Evolutionary conservation across 2,888 invertebrate genomes (phyloP).

Genomic region (Pterostichus niger): DNA sequence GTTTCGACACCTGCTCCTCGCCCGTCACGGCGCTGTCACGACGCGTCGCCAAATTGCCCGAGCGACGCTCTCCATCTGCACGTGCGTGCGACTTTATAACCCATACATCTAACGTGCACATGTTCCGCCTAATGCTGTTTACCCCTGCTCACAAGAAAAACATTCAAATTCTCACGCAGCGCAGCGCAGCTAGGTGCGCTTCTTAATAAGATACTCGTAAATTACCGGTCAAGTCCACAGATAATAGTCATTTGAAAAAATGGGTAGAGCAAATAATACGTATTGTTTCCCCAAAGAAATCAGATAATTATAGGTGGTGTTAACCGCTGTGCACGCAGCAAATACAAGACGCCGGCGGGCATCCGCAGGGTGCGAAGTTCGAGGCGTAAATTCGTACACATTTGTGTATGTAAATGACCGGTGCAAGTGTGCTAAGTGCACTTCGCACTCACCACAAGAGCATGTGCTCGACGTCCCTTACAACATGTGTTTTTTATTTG

Average conservation of each 20-base stretch:
- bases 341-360: not conserved
- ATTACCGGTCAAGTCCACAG: not conserved
- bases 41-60: conserved; percentile 63
- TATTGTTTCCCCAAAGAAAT: conserved; percentile 36
- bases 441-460: conserved; percentile 36
- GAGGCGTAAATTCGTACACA: conserved; percentile 53
- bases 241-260: conserved; percentile 29
- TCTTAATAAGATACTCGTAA: conserved; percentile 18
- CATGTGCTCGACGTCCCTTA: conserved; percentile 7
- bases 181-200: not conserved
- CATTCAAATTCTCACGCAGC: not conserved
- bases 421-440: conserved; percentile 46
- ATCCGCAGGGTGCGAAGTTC: conserved; percentile 28
- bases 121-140: not conserved
- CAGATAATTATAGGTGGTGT: conserved; percentile 42
- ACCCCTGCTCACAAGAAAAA: not conserved
- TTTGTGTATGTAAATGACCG: conserved; percentile 45
- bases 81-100: conserved; percentile 36
- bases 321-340: conserved; percentile 44
- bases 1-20: conserved; percentile 71
- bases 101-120: conserved; percentile 28
- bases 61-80: conserved; percentile 29
- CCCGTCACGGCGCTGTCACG: conserved; percentile 70
- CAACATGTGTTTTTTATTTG: conserved; percentile 2
- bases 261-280: conserved; percentile 28